These are phyloP conservation scores for Brachionus manjavacas DNA, from an alignment of 1,140 invertebrate species.

Conservation along the genomic window DNA sequence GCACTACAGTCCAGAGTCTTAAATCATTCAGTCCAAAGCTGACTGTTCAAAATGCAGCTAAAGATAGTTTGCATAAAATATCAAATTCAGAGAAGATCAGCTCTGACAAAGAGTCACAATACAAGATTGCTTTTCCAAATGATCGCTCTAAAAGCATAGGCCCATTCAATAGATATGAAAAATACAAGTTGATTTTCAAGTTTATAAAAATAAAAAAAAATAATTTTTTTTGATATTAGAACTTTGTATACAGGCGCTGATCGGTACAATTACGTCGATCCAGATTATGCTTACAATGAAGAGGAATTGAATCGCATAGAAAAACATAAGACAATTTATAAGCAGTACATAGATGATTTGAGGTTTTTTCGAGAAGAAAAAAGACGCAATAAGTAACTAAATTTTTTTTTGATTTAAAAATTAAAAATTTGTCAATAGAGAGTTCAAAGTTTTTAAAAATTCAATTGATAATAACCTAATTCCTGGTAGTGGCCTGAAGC, in stretches of 20 bases:
- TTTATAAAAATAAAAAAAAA: neutral
- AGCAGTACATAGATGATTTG: slow-evolving; percentile 48
- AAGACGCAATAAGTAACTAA: slow-evolving; percentile 44
- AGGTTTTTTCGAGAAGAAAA: slow-evolving; percentile 49
- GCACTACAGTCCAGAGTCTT: slow-evolving; percentile 49
- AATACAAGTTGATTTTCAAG: slow-evolving; percentile 49
- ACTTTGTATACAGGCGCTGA: slow-evolving; percentile 52
- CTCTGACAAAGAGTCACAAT: slow-evolving; percentile 42
- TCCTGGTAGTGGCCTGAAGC: neutral
- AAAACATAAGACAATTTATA: slow-evolving; percentile 49
- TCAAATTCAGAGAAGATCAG: slow-evolving; percentile 37
- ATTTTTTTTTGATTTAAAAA: neutral
- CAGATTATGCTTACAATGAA: slow-evolving; percentile 54
- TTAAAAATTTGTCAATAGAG: neutral
- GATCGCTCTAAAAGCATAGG: slow-evolving; percentile 54
- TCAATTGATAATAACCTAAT: neutral
- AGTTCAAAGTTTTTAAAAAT: neutral
- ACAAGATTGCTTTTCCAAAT: slow-evolving; percentile 55
- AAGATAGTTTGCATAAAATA: slow-evolving; percentile 48
- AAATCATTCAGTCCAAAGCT: slow-evolving; percentile 47
- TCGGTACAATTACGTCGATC: slow-evolving; percentile 54
- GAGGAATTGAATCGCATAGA: slow-evolving; percentile 47
- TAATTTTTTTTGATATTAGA: slow-evolving; percentile 44
- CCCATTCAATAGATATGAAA: slow-evolving; percentile 49
- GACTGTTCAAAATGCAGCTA: slow-evolving; percentile 49